Base-by-base conservation (phyloP, 2,113 vertebrate genomes). In the Chloropsis cyanopogon region DNA sequence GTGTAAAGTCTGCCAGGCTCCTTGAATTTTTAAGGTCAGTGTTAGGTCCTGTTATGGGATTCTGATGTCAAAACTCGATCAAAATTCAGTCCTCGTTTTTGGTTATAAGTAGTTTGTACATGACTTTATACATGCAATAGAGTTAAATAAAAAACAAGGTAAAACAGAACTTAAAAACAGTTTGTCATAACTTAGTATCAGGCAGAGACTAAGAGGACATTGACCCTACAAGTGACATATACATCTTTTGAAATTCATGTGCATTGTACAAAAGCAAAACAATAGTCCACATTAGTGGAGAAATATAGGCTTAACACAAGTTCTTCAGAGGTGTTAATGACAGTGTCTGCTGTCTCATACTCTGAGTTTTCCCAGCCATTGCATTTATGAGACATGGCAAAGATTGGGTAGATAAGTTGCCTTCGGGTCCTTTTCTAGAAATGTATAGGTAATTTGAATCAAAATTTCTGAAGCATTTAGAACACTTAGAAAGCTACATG, bases 11-110 rank as follows among this genome's bases (percentile, higher is more conserved):
- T 89, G 21, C 39, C 39, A 47, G 9, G 9, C 7, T 86, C 61
- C 66, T 42, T 95, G 37, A 63, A 61, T 77, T 91, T 92, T 92
- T 76, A 83, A 85, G 70, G 82, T 86, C 72, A 69, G 4, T 22
- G 5, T 42, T 65, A 25, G 20, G 37, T 60, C 53, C 19, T 82
- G 25, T 86, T 54, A 60, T 46, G 22, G 19, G 42, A 89, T 76
- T 93, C 24, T 78, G 52, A 56, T 75, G 18, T 41, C 10, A 39
- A 37, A 37, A 37, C 37, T 37, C 37, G 33, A 16, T 60, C 20
- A 69, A 59, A 89, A 53, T 6, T 65, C 44, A 61, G 19, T n/a
- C 14, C 4, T 68, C 41, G 84, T 59, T 44, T 73, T 49, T 72
- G 18, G 2, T 66, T 69, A 22, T 59, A 63, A 70, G 17, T 28